phyloP scores from a whole-genome alignment of 2,888 invertebrate genomes.

The Odontocolon sp. region DNA sequence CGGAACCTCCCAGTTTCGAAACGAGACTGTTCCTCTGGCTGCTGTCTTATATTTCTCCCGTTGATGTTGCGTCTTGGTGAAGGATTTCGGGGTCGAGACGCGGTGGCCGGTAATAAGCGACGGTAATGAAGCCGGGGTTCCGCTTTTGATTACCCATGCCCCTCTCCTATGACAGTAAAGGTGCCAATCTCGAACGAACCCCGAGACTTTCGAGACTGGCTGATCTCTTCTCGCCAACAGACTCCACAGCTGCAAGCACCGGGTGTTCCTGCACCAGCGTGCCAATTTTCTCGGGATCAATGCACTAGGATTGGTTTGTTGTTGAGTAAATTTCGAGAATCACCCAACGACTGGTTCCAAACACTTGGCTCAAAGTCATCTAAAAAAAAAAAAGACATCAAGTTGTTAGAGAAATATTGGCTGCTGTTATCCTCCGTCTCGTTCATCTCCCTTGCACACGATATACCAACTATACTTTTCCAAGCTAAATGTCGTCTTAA shows the following conservation, averaged over 20 bases:
- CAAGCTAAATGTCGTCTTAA: neutral
- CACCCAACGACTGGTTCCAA: constrained; percentile 24
- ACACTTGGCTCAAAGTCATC: constrained; percentile 23
- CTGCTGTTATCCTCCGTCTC: neutral
- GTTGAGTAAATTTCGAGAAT: constrained; percentile 37
- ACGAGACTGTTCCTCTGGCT: constrained; percentile 37
- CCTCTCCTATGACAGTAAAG: constrained; percentile 57
- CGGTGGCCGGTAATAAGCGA: constrained; percentile 55
- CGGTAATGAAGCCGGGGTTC: constrained; percentile 62
- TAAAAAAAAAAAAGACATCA: too few relatives aligned
- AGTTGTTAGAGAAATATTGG: neutral
- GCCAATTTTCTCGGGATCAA: constrained; percentile 60
- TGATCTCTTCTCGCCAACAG: constrained; percentile 5
- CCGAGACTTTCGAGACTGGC: constrained; percentile 27
- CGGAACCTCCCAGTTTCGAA: constrained; percentile 59
- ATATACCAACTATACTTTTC: neutral
- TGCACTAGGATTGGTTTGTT: constrained; percentile 55
- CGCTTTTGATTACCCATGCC: constrained; percentile 60
- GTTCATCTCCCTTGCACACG: too few relatives aligned
- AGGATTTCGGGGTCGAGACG: constrained; percentile 54
- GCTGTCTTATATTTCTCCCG: neutral
- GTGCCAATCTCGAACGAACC: constrained; percentile 59
- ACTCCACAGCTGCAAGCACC: constrained; percentile 48
- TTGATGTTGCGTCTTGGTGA: constrained; percentile 9
- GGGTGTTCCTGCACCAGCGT: constrained; percentile 31